Evolutionary conservation across 1,140 invertebrate genomes (phyloP).

Genomic region (Euwallacea fornicatus): DNA sequence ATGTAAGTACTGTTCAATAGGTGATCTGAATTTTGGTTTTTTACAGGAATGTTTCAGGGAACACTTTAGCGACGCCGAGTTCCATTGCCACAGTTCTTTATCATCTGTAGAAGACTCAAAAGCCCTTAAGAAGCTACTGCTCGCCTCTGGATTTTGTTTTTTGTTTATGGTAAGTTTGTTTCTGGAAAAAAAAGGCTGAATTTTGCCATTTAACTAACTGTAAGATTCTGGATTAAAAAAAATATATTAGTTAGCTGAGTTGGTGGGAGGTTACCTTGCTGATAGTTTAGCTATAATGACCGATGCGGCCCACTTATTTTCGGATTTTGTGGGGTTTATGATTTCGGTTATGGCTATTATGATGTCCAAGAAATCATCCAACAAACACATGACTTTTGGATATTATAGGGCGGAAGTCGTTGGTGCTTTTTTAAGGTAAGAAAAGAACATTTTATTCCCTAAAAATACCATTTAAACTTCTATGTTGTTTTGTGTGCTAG

Average conservation of each 20-base stretch:
- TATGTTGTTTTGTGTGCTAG: no score
- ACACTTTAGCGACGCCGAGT: conserved; percentile 35
- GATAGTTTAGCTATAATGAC: conserved; percentile 81
- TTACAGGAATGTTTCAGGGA: conserved; percentile 40
- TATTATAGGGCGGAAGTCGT: conserved; percentile 72
- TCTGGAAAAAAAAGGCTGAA: conserved; percentile 8
- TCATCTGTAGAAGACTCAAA: conserved; percentile 38
- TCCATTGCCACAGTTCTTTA: conserved; percentile 48
- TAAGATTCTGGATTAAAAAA: no score
- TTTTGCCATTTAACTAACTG: no score
- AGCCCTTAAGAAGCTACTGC: conserved; percentile 56
- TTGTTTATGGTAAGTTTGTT: conserved; percentile 66
- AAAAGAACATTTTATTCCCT: no score
- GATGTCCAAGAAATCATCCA: conserved; percentile 66
- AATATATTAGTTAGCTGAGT: conserved; percentile 64
- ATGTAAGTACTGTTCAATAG: no score
- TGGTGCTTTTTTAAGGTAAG: conserved; percentile 60
- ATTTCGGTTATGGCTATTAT: conserved; percentile 77
- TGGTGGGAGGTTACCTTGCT: conserved; percentile 76
- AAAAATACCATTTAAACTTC: no score
- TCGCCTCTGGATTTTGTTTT: conserved; percentile 62
- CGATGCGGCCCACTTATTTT: conserved; percentile 82
- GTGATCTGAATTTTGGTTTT: no score
- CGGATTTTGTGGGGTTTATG: conserved; percentile 80
- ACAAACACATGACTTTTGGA: conserved; percentile 75